A percentile compares a stretch with the other conserved stretches of the same genome.
Evolutionary conservation across 2,888 invertebrate species (phyloP).

Genomic region (Drosophila prostipennis): DNA sequence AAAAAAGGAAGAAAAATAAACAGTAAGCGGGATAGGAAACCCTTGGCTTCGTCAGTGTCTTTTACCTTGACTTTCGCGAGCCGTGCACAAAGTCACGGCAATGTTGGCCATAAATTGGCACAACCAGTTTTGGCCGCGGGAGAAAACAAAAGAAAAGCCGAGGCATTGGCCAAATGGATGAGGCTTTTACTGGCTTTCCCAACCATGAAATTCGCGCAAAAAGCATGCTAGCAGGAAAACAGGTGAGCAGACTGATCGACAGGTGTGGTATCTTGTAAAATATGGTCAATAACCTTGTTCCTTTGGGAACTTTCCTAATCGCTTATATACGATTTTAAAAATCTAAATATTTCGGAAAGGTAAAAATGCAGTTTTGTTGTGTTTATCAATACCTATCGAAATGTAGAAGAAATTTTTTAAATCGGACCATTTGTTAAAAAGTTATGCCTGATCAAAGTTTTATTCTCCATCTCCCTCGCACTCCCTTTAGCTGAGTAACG

Average conservation of each 20-base stretch:
- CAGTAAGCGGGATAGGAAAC: conserved; percentile 13
- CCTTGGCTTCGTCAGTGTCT: conserved; percentile 26
- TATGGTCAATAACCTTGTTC: no score
- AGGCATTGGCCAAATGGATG: conserved; percentile 40
- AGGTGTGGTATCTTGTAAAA: background rate
- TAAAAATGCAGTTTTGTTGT: no score
- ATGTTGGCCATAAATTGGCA: conserved; percentile 55
- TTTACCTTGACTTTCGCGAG: conserved; percentile 77
- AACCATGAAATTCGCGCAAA: conserved; percentile 54
- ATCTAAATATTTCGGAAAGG: no score
- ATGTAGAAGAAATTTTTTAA: no score
- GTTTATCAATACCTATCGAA: no score
- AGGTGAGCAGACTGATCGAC: background rate
- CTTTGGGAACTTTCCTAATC: no score
- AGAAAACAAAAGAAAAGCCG: conserved; percentile 59
- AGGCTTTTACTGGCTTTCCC: conserved; percentile 67
- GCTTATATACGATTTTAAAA: no score
- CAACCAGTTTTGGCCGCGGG: conserved; percentile 58
- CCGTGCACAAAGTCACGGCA: conserved; percentile 53
- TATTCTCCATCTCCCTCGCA: no score
- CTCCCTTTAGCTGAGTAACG: no score
- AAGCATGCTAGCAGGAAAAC: conserved; percentile 18
- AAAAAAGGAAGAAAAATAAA: conserved; percentile 14
- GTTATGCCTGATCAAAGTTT: no score
- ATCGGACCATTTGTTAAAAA: no score